Conservation (phyloP, 2,888 invertebrate genomes). For the Lordiphosa fenestrarum region DNA sequence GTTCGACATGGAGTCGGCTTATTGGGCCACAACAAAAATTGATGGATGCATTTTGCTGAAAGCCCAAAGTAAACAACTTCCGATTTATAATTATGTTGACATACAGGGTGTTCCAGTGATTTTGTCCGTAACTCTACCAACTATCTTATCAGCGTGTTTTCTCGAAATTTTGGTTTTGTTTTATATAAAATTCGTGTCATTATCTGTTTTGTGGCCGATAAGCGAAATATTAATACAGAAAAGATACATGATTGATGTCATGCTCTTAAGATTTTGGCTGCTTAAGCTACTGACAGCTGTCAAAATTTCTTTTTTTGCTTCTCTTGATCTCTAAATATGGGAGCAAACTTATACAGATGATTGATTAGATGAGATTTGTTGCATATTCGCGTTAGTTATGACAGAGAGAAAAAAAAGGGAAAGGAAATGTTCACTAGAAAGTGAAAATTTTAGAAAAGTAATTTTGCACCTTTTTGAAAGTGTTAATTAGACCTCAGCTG, state of each 20-base stretch:
- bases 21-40: constrained; percentile 27
- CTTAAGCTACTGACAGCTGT: constrained; percentile 33
- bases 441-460: constrained; percentile 23
- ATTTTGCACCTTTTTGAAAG: constrained; percentile 21
- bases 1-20: constrained; percentile 40
- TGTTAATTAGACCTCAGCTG: constrained; percentile 37
- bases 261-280: constrained; percentile 18
- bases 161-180: constrained; percentile 2
- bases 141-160: constrained; percentile 40
- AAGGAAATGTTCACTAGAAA: constrained; percentile 21
- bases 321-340: constrained; percentile 16
- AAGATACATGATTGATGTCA: constrained; percentile 51
- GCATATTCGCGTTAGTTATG: constrained; percentile 41
- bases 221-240: constrained; percentile 19
- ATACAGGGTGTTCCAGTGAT: constrained; percentile 31
- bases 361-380: constrained; percentile 47
- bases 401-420: constrained; percentile 19
- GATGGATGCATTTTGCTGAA: constrained; percentile 47
- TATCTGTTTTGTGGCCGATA: constrained; percentile 22
- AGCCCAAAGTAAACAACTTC: constrained; percentile 58
- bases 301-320: constrained; percentile 18
- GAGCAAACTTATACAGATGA: constrained; percentile 23
- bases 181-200: constrained; percentile 18
- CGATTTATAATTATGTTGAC: constrained; percentile 41
- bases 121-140: constrained; percentile 33